phyloP scores from a whole-genome alignment of 2,113 vertebrate species.

The Amphiprion percula region DNA sequence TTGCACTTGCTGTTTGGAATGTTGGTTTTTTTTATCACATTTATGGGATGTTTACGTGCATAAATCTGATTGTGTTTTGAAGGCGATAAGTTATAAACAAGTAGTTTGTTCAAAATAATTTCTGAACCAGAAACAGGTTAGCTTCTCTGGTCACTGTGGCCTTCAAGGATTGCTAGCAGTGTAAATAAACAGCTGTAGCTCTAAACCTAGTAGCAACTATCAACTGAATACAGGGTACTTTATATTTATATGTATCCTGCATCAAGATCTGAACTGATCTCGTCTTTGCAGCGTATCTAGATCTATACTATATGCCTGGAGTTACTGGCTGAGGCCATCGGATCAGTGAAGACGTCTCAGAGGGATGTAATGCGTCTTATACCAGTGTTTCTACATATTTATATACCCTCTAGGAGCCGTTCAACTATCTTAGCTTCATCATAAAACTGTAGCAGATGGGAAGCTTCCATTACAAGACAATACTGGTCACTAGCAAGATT shows the following conservation, averaged over 20 bases:
- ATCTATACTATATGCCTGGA: slow-evolving; percentile 1
- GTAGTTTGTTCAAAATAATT: no score
- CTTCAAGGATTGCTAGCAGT: neutral
- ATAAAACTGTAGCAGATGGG: neutral
- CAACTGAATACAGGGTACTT: slow-evolving; percentile 48
- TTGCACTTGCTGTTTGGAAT: neutral
- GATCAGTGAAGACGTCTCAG: neutral
- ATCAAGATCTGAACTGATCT: neutral
- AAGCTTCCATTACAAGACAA: neutral
- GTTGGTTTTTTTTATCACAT: no score
- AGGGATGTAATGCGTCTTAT: neutral
- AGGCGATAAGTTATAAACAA: no score
- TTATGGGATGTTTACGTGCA: no score
- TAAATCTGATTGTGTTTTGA: no score
- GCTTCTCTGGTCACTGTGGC: neutral
- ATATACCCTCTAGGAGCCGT: neutral
- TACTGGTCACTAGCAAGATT: no score
- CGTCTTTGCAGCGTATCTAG: neutral
- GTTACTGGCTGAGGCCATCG: neutral
- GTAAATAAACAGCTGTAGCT: slow-evolving; percentile 11
- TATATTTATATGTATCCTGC: slow-evolving; percentile 1
- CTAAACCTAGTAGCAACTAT: neutral
- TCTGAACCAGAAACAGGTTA: no score
- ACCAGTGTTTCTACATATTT: neutral
- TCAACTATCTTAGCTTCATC: neutral